phyloP scores from a whole-genome alignment of 2,888 invertebrate genomes.

The Cynaeus angustus region DNA sequence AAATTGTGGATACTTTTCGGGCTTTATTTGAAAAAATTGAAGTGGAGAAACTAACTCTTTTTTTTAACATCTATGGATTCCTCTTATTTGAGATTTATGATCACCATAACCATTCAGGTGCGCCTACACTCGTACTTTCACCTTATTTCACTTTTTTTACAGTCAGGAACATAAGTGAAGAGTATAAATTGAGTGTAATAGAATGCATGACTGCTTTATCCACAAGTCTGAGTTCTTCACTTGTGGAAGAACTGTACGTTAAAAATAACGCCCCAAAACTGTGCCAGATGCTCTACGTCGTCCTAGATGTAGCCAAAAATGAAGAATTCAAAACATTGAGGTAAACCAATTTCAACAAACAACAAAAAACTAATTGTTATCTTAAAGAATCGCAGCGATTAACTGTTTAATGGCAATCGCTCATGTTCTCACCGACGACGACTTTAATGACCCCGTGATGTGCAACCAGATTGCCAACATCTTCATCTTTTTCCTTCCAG shows the following conservation, averaged over 20 bases:
- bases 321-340: constrained; percentile 79
- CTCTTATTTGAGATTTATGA: constrained; percentile 76
- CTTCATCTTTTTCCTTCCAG: constrained; percentile 78
- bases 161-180: constrained; percentile 78
- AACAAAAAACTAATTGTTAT: background rate
- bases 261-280: constrained; percentile 76
- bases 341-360: constrained; percentile 71
- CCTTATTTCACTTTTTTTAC: constrained; percentile 54
- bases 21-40: constrained; percentile 72
- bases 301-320: constrained; percentile 78
- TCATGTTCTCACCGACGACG: constrained; percentile 75
- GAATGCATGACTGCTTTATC: constrained; percentile 74
- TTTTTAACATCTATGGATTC: constrained; percentile 74
- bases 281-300: constrained; percentile 79
- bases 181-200: constrained; percentile 77
- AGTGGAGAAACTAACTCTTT: constrained; percentile 73
- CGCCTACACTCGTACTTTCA: constrained; percentile 47
- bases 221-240: constrained; percentile 72
- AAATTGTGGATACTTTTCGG: constrained; percentile 73
- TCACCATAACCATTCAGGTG: constrained; percentile 73
- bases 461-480: constrained; percentile 75
- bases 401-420: constrained; percentile 79
- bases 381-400: constrained; percentile 72
- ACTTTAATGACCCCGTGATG: constrained; percentile 73
- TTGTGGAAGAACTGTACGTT: constrained; percentile 74